Evolutionary conservation across 2,888 invertebrate genomes (phyloP), one percentile per base, ranked within the genome.

Genomic region (Abrostola tripartita): DNA sequence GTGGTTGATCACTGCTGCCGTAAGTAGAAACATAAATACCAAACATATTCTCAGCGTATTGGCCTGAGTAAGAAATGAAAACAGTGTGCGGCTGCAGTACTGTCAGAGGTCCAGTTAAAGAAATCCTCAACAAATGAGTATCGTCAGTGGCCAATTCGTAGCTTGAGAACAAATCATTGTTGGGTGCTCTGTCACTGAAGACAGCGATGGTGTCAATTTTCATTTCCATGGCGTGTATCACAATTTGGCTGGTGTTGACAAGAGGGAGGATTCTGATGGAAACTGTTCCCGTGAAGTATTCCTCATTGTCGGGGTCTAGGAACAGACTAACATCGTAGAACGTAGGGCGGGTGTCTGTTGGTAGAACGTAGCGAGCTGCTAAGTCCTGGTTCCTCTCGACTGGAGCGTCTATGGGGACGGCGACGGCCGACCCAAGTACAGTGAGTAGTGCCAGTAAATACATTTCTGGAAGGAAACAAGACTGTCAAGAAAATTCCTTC

Each of bases 21-120:
- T 96, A 96, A 4, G 91, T 95, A 41, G 96, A 95, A 37, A 95
- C 89, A 74, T 96, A 96, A 37, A 97, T 94, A 24, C 97, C 97
- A 61, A 95, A 95, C 85, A 96, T 93, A 47, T 96, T 95, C 14
- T 92, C 92, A 41, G 95, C 95, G 61, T 96, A 95, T 5, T 86
- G 84, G 0, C 96, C 96, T 0, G 82, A 85, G 77, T 96, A 97
- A 0, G 90, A 84, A 66, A 97, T 96, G 62, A 92, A 86, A 1
- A 96, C 76, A 0, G 83, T 82, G 78, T 96, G 95, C 0, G 87
- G 88, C 12, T 86, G 85, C 0, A 91, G 88, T 0, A 84, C 81
- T 0, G 70, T 65, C 40, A 96, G 65, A 0, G 75, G 52, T 0
- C 78, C 78, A 0, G 62, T 83, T n/a, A 96, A 70, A 0, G 83